Conservation (phyloP, 1,140 invertebrate genomes). For the Atta texana region DNA sequence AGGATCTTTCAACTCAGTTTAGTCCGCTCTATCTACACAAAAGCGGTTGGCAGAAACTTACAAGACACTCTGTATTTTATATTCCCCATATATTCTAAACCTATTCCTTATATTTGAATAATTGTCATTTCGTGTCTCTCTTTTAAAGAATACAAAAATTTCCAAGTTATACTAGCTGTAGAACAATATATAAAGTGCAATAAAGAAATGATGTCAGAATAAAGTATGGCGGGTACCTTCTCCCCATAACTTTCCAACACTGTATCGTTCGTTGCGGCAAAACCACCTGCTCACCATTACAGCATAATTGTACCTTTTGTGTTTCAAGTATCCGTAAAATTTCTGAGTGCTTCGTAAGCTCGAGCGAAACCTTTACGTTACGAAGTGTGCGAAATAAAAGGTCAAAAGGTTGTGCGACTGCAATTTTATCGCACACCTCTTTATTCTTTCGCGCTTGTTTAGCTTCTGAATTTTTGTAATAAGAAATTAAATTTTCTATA, state of each 20-base stretch:
- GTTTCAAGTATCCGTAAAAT: conserved; percentile 63
- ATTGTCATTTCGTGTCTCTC: neutral
- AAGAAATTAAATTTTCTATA: neutral
- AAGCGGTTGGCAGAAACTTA: no score
- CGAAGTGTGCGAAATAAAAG: conserved; percentile 58
- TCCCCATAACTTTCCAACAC: conserved; percentile 36
- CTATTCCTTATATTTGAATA: neutral
- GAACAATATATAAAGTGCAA: conserved; percentile 47
- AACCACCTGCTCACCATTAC: conserved; percentile 61
- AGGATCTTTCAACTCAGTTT: no score
- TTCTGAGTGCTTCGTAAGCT: conserved; percentile 57
- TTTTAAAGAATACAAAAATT: neutral
- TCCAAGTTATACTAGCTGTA: conserved; percentile 3
- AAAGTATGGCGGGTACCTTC: conserved; percentile 34
- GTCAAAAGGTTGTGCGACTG: conserved; percentile 49
- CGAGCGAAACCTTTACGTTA: conserved; percentile 38
- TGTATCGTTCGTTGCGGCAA: conserved; percentile 43
- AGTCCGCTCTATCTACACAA: no score
- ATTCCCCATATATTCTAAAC: neutral
- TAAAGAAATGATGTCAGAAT: conserved; percentile 32
- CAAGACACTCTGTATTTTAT: neutral
- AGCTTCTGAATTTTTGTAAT: neutral
- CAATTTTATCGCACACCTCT: conserved; percentile 43
- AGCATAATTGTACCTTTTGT: conserved; percentile 62
- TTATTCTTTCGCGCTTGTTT: conserved; percentile 23